Evolutionary conservation across 2,113 vertebrate species (phyloP).

Genomic region (Talpa occidentalis): DNA sequence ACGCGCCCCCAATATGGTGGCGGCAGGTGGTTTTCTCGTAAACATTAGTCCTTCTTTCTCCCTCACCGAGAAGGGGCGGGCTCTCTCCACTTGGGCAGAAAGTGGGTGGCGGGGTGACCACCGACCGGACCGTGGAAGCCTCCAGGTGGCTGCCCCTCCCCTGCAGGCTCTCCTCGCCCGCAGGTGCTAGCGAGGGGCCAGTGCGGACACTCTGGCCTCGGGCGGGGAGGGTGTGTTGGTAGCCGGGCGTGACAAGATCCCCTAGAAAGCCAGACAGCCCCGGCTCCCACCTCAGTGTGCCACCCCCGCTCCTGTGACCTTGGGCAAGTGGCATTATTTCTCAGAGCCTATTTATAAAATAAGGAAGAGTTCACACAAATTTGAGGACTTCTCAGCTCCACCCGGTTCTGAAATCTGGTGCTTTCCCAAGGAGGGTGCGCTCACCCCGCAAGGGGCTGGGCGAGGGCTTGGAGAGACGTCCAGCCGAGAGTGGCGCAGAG

Average conservation of each 20-base stretch:
- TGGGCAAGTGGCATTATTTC: conserved; percentile 69
- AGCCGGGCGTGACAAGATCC: neutral
- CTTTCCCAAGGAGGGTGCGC: conserved; percentile 64
- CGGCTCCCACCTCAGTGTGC: neutral
- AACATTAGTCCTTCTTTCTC: neutral
- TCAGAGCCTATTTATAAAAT: conserved; percentile 72
- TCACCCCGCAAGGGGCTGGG: conserved; percentile 24
- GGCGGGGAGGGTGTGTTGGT: neutral
- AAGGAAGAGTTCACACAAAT: conserved; percentile 59
- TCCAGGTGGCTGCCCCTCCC: neutral
- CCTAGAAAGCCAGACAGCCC: neutral
- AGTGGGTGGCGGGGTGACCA: neutral
- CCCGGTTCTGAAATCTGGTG: conserved; percentile 66
- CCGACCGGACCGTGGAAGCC: neutral
- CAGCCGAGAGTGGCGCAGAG: neutral
- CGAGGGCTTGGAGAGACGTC: neutral
- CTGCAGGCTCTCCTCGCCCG: neutral
- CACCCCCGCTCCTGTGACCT: conserved; percentile 54
- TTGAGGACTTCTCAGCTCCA: conserved; percentile 70
- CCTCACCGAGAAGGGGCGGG: neutral
- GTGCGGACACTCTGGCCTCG: neutral
- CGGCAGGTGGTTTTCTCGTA: neutral
- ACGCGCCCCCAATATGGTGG: neutral
- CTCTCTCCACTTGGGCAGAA: neutral
- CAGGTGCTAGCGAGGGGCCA: neutral